Percentiles rank a stretch among this genome's conserved stretches.
Evolutionary conservation across 2,888 invertebrate species (phyloP).

Genomic region (Spicauda simplicius): DNA sequence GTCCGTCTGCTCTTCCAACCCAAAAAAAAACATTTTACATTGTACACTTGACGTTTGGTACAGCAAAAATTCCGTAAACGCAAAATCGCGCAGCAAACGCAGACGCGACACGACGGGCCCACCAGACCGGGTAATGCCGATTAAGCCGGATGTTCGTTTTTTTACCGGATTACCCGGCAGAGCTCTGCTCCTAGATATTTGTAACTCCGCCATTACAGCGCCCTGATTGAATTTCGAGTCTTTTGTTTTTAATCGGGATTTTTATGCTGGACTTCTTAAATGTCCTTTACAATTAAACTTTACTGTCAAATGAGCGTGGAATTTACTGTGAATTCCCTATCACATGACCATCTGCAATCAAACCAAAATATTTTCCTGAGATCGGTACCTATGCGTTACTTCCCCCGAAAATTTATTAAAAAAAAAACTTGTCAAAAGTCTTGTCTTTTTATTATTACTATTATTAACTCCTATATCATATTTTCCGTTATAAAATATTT

Average conservation of each 20-base stretch:
- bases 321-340: background rate
- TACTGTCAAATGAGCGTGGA: too few relatives aligned
- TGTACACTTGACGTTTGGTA: constrained; percentile 5
- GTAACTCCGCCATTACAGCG: constrained; percentile 43
- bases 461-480: too few relatives aligned
- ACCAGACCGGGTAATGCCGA: constrained; percentile 50
- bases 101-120: constrained; percentile 38
- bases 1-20: background rate
- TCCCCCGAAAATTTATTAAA: too few relatives aligned
- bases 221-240: constrained; percentile 44
- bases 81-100: constrained; percentile 26
- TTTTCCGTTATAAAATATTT: background rate
- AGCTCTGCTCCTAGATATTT: constrained; percentile 45
- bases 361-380: too few relatives aligned
- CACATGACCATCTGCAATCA: too few relatives aligned
- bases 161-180: constrained; percentile 49
- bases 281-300: too few relatives aligned
- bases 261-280: background rate
- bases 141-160: constrained; percentile 48
- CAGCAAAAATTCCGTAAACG: constrained; percentile 13
- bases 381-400: too few relatives aligned
- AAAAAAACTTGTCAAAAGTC: too few relatives aligned
- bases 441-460: too few relatives aligned
- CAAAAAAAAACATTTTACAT: background rate
- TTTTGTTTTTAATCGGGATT: constrained; percentile 6